These are phyloP conservation scores for Hetaerina titia DNA, from an alignment of 2,888 invertebrate genomes.

Conservation along the genomic window DNA sequence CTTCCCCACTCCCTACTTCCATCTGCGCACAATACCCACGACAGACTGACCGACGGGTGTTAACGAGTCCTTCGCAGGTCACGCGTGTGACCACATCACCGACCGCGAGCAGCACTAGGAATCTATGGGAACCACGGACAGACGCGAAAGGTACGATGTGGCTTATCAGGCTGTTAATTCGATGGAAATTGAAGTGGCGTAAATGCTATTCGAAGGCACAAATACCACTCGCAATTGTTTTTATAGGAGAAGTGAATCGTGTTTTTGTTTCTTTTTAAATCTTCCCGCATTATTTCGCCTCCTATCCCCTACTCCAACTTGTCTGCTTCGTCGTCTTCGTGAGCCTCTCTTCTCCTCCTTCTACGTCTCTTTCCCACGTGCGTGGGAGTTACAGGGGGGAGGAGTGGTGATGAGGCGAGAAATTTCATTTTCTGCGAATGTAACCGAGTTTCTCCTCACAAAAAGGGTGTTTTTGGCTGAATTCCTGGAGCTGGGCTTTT, in stretches of 20 bases:
- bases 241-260: not conserved
- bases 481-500: not conserved
- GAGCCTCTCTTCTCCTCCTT: not conserved
- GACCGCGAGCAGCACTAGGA: too few species aligned
- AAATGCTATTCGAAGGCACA: not conserved
- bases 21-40: not conserved
- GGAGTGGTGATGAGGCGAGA: slow-evolving; percentile 9
- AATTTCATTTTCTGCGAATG: slow-evolving; percentile 40
- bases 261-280: not conserved
- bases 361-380: not conserved
- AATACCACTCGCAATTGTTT: not conserved
- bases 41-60: too few species aligned
- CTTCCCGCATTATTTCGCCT: not conserved
- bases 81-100: too few species aligned
- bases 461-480: slow-evolving; percentile 28
- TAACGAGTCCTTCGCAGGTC: too few species aligned
- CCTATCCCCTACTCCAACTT: not conserved
- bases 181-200: not conserved
- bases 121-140: too few species aligned
- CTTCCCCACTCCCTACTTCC: not conserved
- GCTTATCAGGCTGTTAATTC: not conserved
- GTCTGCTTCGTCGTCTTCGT: not conserved
- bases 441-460: slow-evolving; percentile 20
- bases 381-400: not conserved
- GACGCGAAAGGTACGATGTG: too few species aligned